A percentile compares a stretch with the other conserved stretches of the same genome.
Conservation (phyloP, 2,888 invertebrate species). For the Lasioglossum marginatum region DNA sequence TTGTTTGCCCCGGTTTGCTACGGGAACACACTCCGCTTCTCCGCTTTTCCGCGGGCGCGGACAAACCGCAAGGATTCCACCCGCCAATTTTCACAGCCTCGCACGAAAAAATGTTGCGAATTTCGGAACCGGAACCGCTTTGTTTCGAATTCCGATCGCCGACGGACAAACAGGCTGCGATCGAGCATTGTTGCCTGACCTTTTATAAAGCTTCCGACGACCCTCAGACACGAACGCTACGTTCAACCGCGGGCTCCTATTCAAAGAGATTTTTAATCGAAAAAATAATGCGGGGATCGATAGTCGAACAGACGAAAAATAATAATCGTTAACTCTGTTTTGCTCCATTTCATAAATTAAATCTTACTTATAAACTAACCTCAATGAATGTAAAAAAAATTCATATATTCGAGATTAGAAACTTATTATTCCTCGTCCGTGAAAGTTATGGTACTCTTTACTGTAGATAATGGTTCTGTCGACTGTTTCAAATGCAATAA, state of each 20-base stretch:
- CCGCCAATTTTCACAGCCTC: neutral
- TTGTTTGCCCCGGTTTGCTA: conserved; percentile 15
- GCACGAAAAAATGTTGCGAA: neutral
- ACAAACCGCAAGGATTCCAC: neutral
- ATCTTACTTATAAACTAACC: no score
- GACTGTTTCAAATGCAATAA: no score
- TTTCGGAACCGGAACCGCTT: neutral
- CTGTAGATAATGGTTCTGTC: no score
- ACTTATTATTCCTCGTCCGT: no score
- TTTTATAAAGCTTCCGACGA: neutral
- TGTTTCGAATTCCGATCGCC: neutral
- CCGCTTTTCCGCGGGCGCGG: neutral
- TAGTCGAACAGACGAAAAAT: no score
- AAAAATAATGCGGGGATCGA: neutral
- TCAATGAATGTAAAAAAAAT: no score
- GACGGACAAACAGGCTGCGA: neutral
- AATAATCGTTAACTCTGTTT: no score
- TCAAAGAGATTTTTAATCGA: neutral
- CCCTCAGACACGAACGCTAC: neutral
- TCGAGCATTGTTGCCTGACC: neutral
- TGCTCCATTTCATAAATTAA: no score
- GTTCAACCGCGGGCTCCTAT: neutral
- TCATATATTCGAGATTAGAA: no score
- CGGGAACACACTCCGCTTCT: neutral
- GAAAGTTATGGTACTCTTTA: no score